Evolutionary conservation across 2,888 invertebrate genomes (phyloP).

Genomic region (Noctua fimbriata): DNA sequence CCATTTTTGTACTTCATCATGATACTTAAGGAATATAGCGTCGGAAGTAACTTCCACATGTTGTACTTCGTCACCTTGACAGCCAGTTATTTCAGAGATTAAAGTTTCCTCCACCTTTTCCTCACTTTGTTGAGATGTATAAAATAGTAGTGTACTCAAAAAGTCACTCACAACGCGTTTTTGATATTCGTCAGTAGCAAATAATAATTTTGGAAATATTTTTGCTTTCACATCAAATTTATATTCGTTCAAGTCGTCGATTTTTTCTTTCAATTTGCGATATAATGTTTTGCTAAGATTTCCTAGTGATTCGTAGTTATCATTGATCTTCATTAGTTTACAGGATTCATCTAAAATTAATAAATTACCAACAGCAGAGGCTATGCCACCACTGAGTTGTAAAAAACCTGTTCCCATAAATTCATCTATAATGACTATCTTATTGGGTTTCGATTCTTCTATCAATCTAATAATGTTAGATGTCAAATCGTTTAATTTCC

Average conservation of each 20-base stretch:
- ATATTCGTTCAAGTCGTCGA: constrained; percentile 29
- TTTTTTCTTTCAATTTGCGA: constrained; percentile 20
- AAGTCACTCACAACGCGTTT: constrained; percentile 15
- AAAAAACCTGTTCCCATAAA: constrained; percentile 28
- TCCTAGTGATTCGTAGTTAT: constrained; percentile 11
- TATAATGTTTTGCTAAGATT: constrained; percentile 31
- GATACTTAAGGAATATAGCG: constrained; percentile 37
- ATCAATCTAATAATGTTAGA: constrained; percentile 11
- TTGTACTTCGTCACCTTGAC: not conserved
- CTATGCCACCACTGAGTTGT: constrained; percentile 37
- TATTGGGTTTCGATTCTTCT: not conserved
- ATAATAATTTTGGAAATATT: constrained; percentile 46
- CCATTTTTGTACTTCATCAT: constrained; percentile 50
- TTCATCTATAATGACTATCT: constrained; percentile 38
- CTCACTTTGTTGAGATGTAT: constrained; percentile 45
- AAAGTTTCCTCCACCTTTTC: constrained; percentile 25
- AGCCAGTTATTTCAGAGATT: constrained; percentile 18
- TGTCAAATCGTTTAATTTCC: constrained; percentile 26
- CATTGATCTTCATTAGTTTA: constrained; percentile 35
- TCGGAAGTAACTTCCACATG: constrained; percentile 21
- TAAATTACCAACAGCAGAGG: constrained; percentile 54
- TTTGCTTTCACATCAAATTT: constrained; percentile 29
- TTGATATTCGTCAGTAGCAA: constrained; percentile 3
- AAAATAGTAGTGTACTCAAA: constrained; percentile 42
- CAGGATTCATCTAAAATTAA: constrained; percentile 18